Evolutionary conservation across 2,888 invertebrate species (phyloP), one percentile per base, ranked within the genome.

Genomic region (Marasmarcha lunaedactyla): DNA sequence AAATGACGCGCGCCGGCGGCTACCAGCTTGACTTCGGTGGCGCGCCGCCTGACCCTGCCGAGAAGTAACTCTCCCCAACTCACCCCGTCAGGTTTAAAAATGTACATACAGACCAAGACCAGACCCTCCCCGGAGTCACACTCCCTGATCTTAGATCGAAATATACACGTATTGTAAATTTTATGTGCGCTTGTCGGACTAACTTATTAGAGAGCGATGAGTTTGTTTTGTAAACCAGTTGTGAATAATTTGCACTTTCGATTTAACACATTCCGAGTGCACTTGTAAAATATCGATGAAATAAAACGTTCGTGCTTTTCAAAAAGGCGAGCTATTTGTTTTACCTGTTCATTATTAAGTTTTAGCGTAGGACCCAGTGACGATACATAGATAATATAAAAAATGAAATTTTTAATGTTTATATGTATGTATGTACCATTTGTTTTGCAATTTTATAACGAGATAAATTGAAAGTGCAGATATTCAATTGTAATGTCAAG

Each of bases 1-100:
- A 95, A 72, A 92, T 95, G 77, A 93, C 94, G 33, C 87, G 90
- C 53, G 88, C 88, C 48, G 88, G 88, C 48, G 86, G 87, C 45
- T 90, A 89, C 59, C 88, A 87, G 67, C 71, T 90, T 44, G 90
- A 90, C 69, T 90, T 87, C 64, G 81, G 84, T 37, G 81, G 85
- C 37, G 77, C 81, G 35, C 77, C 81, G 42, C 74, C 76, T 34
- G 83, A 81, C 40, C 48, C 70, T 36, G 48, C 64, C 42, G 83
- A 83, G 43, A 79, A 79, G 67, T 78, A 78, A 67, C 38, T 15
- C 37, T 27, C 37, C 36, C 42, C 41, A 36, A 25, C 20, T 20
- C n/a, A n/a, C n/a, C n/a, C 67, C 61, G 63, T 60, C 63, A 50
- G 57, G 54, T 59, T 54, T 52, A 49, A 51, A 52, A 54, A 40